Conservation (phyloP, 2,797 vertebrate species). For the Neoniphon sammara region DNA sequence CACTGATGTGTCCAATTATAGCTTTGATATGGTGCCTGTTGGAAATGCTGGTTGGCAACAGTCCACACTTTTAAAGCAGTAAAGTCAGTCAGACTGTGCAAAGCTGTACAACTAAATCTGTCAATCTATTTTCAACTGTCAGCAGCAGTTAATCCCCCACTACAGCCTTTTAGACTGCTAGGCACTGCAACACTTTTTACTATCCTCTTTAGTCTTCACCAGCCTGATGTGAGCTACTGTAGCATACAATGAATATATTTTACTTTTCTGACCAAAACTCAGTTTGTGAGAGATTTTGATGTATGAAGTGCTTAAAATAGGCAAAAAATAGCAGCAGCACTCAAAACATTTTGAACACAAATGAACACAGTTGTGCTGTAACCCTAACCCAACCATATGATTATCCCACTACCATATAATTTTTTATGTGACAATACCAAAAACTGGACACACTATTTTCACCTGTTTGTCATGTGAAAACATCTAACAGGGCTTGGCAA, state of each 20-base stretch:
- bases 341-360: too few relatives aligned
- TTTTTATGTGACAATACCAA: too few relatives aligned
- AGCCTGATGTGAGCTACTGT: not conserved
- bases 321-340: too few relatives aligned
- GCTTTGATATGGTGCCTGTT: slow-evolving; percentile 17
- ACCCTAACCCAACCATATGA: too few relatives aligned
- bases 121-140: slow-evolving; percentile 42
- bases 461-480: too few relatives aligned
- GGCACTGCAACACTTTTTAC: slow-evolving; percentile 4
- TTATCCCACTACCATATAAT: too few relatives aligned
- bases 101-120: slow-evolving; percentile 41
- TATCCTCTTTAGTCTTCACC: slow-evolving; percentile 2
- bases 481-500: too few relatives aligned
- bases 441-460: too few relatives aligned
- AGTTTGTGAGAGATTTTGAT: too few relatives aligned
- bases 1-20: slow-evolving; percentile 51
- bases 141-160: slow-evolving; percentile 35
- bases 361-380: too few relatives aligned
- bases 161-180: slow-evolving; percentile 5
- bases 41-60: slow-evolving; percentile 37
- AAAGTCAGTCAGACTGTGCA: slow-evolving; percentile 39
- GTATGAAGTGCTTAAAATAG: too few relatives aligned
- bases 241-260: not conserved
- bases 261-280: too few relatives aligned
- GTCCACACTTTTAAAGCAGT: slow-evolving; percentile 40